A percentile compares a stretch with the other conserved stretches of the same genome.
phyloP scores from a whole-genome alignment of 2,113 vertebrate genomes.

The Columba livia region DNA sequence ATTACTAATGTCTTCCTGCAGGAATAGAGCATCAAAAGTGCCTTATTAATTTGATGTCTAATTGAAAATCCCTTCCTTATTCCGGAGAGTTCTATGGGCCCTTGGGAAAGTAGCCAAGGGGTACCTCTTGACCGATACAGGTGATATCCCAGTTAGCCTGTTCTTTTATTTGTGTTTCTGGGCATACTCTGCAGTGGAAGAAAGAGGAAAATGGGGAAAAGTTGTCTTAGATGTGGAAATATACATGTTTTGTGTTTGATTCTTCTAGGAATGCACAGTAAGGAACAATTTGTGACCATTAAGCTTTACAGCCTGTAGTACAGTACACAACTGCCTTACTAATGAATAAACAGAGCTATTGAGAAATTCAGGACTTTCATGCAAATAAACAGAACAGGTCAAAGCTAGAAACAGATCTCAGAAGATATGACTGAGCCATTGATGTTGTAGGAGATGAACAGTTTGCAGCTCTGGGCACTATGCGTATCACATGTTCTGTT shows the following conservation, averaged over 20 bases:
- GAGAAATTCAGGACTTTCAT: not conserved
- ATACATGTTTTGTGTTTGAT: not conserved
- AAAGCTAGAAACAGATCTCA: not conserved
- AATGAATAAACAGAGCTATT: not conserved
- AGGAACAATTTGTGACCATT: not conserved
- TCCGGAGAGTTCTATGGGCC: not conserved
- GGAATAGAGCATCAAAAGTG: conserved; percentile 41
- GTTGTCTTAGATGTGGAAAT: not conserved
- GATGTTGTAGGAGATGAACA: not conserved
- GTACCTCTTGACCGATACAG: not conserved
- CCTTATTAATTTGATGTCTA: conserved; percentile 44
- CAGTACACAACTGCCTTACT: not conserved
- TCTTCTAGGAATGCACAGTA: not conserved
- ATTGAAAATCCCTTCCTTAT: conserved; percentile 40
- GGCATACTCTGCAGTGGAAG: not conserved
- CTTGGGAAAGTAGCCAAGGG: not conserved
- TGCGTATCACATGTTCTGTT: not conserved
- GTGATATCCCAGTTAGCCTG: not conserved
- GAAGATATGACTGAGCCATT: not conserved
- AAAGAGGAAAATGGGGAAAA: not conserved
- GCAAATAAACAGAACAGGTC: not conserved
- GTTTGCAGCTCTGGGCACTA: not conserved
- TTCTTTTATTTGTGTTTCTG: not conserved
- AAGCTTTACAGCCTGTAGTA: not conserved
- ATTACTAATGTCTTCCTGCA: conserved; percentile 61